These are phyloP conservation scores for Ptyas mucosa DNA, from an alignment of 2,113 vertebrate genomes.

Conservation along the genomic window DNA sequence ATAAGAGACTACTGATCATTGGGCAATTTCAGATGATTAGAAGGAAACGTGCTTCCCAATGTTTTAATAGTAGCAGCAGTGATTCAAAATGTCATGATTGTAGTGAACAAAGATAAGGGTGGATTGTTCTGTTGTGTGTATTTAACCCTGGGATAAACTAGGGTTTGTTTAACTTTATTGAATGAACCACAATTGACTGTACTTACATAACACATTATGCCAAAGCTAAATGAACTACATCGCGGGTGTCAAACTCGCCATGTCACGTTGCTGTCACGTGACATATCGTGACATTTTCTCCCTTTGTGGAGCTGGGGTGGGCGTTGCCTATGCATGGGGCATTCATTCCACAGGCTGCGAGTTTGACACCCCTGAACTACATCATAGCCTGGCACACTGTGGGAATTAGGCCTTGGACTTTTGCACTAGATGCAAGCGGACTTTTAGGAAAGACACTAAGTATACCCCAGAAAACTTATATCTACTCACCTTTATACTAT, in stretches of 20 bases:
- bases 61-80: background rate
- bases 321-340: too few species aligned
- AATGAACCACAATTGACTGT: background rate
- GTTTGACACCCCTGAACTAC: too few species aligned
- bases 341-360: too few species aligned
- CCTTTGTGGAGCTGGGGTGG: too few species aligned
- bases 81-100: background rate
- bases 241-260: too few species aligned
- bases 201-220: background rate
- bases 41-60: background rate
- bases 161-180: background rate
- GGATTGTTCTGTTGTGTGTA: background rate
- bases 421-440: background rate
- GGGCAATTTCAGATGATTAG: background rate
- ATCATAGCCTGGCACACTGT: background rate
- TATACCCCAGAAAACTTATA: background rate
- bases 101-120: background rate
- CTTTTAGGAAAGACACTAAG: background rate
- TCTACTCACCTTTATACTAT: background rate
- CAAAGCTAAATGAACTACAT: background rate
- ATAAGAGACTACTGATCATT: background rate
- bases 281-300: too few species aligned
- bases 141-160: background rate
- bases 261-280: too few species aligned
- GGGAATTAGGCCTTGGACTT: background rate